Evolutionary conservation across 2,113 vertebrate species (phyloP).

Genomic region (Archilochus colubris): DNA sequence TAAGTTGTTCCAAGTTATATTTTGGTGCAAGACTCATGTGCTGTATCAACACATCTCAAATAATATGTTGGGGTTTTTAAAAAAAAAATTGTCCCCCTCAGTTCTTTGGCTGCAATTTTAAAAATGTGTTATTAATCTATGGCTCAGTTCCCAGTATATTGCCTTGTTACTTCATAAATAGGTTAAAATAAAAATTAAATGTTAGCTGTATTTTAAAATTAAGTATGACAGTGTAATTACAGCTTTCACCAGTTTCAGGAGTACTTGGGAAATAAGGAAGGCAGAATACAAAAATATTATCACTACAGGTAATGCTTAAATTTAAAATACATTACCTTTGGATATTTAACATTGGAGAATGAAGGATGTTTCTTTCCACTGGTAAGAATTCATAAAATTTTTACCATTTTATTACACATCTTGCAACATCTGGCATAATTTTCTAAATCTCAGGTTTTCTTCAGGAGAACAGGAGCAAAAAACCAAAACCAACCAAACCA

Average conservation of each 20-base stretch:
- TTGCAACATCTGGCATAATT: not conserved
- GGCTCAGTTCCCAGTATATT: not conserved
- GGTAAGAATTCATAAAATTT: not conserved
- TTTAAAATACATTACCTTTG: not conserved
- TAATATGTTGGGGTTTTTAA: not conserved
- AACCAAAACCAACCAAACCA: not conserved
- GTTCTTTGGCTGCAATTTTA: not conserved
- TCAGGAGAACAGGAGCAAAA: not conserved
- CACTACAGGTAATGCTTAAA: not conserved
- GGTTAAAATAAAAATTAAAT: not conserved
- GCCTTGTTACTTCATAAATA: conserved; percentile 2
- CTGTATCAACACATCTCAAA: not conserved
- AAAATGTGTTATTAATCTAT: not conserved
- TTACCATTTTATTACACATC: not conserved
- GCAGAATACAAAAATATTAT: not conserved
- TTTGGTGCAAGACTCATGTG: not conserved
- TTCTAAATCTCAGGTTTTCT: not conserved
- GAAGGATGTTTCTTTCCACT: not conserved
- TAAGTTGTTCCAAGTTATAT: not conserved
- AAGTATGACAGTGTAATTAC: not conserved
- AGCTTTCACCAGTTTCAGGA: not conserved
- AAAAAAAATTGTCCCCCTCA: not conserved
- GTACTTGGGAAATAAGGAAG: not conserved
- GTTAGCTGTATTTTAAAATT: not conserved
- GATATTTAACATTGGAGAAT: not conserved